Percentiles rank a stretch among this genome's conserved stretches.
Evolutionary conservation across 1,140 invertebrate species (phyloP).

Genomic region (Leucophenga varia): DNA sequence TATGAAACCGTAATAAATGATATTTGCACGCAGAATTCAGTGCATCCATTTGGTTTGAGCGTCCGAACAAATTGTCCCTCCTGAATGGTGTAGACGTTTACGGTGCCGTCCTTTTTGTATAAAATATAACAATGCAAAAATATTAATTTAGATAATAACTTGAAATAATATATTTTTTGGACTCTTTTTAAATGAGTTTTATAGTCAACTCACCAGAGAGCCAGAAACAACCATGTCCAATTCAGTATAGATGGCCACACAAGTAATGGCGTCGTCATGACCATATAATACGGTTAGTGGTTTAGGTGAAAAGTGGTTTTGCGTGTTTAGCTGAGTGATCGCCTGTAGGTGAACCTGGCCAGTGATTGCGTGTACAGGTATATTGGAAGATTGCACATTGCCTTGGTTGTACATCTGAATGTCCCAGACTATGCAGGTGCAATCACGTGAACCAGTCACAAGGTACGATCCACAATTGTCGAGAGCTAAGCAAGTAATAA

Average conservation of each 20-base stretch:
- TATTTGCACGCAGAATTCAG: slow-evolving; percentile 56
- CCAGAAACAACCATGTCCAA: slow-evolving; percentile 67
- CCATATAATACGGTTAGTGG: slow-evolving; percentile 64
- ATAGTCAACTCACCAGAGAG: slow-evolving; percentile 58
- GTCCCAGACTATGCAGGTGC: slow-evolving; percentile 67
- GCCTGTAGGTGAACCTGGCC: slow-evolving; percentile 41
- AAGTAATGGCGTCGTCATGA: slow-evolving; percentile 62
- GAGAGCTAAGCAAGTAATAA: slow-evolving; percentile 66
- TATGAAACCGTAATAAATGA: slow-evolving; percentile 61
- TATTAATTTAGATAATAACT: no score
- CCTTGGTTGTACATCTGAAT: slow-evolving; percentile 48
- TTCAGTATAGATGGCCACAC: slow-evolving; percentile 65
- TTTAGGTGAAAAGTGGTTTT: slow-evolving; percentile 49
- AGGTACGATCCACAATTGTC: slow-evolving; percentile 63
- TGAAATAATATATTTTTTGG: background rate
- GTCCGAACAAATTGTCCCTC: slow-evolving; percentile 65
- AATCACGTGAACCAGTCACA: slow-evolving; percentile 66
- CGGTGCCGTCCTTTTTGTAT: slow-evolving; percentile 61
- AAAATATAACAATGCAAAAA: background rate
- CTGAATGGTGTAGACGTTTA: slow-evolving; percentile 66
- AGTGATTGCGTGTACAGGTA: slow-evolving; percentile 44
- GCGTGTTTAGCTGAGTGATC: slow-evolving; percentile 42
- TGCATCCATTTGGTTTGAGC: slow-evolving; percentile 59
- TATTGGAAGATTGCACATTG: slow-evolving; percentile 27
- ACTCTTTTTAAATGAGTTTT: background rate